Evolutionary conservation across 2,888 invertebrate species (phyloP).

Genomic region (Aquatica leii): DNA sequence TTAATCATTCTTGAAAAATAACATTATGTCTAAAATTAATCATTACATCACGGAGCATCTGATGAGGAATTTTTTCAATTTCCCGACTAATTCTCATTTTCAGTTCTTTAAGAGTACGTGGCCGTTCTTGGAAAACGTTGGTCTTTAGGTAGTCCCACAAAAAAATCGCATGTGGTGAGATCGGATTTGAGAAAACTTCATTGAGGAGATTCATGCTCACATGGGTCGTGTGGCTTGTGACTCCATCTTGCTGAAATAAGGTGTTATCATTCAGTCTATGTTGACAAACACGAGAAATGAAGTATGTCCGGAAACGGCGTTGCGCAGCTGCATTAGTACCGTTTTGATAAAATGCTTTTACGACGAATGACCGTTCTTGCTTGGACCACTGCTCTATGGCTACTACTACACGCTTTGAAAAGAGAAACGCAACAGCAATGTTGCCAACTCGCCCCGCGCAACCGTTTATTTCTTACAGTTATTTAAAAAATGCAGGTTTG

Average conservation of each 20-base stretch:
- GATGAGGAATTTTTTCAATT: not conserved
- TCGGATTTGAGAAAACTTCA: not conserved
- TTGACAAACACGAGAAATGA: not conserved
- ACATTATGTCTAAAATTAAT: not conserved
- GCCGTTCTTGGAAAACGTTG: not conserved
- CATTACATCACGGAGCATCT: not conserved
- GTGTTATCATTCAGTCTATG: not conserved
- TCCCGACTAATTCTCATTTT: not conserved
- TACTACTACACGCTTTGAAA: not conserved
- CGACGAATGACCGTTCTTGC: too few species aligned
- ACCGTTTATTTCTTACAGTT: not conserved
- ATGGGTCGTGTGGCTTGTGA: not conserved
- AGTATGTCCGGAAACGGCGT: too few species aligned
- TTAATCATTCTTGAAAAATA: not conserved
- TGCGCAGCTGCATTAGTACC: not conserved
- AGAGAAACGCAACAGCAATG: not conserved
- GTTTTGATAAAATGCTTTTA: not conserved
- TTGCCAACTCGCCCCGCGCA: not conserved
- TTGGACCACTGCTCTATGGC: not conserved
- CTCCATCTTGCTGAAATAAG: not conserved
- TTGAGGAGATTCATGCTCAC: conserved; percentile 1
- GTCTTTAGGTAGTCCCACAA: not conserved
- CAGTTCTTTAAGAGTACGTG: not conserved
- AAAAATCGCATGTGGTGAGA: not conserved
- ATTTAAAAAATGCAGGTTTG: not conserved